A percentile compares a stretch with the other conserved stretches of the same genome.
Conservation (phyloP, 1,140 invertebrate species). For the Drosophila lacteicornis region DNA sequence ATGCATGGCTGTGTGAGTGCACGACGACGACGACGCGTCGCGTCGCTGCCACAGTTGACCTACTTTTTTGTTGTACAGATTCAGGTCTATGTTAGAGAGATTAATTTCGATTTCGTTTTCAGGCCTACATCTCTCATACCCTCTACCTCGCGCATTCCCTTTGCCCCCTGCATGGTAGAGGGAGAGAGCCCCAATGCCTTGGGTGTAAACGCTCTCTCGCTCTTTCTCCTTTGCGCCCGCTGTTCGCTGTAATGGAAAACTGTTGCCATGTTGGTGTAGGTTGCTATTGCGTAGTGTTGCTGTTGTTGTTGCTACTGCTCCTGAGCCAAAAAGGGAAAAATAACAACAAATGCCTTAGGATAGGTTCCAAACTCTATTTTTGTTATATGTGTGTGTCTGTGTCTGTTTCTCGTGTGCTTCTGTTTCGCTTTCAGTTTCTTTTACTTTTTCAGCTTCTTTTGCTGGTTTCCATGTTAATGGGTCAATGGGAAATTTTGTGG, state of each 20-base stretch:
- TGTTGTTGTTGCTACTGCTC: background rate
- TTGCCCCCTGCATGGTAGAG: constrained; percentile 23
- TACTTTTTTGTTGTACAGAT: constrained; percentile 83
- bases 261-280: constrained; percentile 78
- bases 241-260: constrained; percentile 70
- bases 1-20: constrained; percentile 35
- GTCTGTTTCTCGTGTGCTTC: constrained; percentile 24
- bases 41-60: constrained; percentile 74
- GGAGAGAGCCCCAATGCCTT: constrained; percentile 1
- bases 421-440: constrained; percentile 38
- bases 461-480: constrained; percentile 73
- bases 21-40: constrained; percentile 27
- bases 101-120: constrained; percentile 84
- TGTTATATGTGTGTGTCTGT: constrained; percentile 21
- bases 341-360: constrained; percentile 72
- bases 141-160: constrained; percentile 14
- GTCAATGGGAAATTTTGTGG: constrained; percentile 77
- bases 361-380: constrained; percentile 73
- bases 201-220: constrained; percentile 2
- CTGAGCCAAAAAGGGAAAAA: constrained; percentile 17
- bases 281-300: constrained; percentile 24
- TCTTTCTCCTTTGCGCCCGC: constrained; percentile 18
- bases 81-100: constrained; percentile 85
- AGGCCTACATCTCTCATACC: constrained; percentile 44
- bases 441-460: constrained; percentile 11